Evolutionary conservation across 2,113 vertebrate genomes (phyloP).

Genomic region (Strigops habroptila): DNA sequence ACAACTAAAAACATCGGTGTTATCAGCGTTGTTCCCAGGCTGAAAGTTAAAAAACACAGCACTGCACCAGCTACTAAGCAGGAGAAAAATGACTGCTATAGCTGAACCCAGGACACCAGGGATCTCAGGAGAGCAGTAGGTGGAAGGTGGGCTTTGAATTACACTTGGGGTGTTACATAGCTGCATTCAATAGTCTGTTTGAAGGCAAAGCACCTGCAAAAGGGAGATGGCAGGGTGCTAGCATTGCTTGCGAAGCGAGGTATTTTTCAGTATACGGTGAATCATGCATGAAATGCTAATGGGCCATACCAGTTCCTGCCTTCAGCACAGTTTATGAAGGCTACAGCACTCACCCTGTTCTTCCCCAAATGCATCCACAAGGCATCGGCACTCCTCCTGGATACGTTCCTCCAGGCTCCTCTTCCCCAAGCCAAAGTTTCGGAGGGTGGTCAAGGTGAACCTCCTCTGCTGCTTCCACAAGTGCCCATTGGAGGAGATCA

Average conservation of each 20-base stretch:
- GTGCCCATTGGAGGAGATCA: slow-evolving; percentile 57
- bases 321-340: not conserved
- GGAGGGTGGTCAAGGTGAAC: slow-evolving; percentile 73
- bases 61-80: too few species aligned
- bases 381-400: slow-evolving; percentile 72
- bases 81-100: too few species aligned
- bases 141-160: not conserved
- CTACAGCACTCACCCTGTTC: slow-evolving; percentile 60
- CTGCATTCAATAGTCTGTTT: accelerated
- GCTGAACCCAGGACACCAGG: too few species aligned
- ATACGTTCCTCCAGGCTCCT: slow-evolving; percentile 75
- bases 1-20: too few species aligned
- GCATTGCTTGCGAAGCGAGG: accelerated
- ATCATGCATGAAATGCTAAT: not conserved
- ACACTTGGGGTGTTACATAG: not conserved
- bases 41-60: too few species aligned
- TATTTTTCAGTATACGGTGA: not conserved
- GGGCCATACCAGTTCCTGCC: not conserved
- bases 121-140: not conserved
- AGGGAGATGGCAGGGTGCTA: not conserved
- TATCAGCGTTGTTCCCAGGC: too few species aligned
- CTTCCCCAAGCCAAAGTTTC: slow-evolving; percentile 82
- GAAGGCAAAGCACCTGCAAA: not conserved
- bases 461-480: slow-evolving; percentile 77
- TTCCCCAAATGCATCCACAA: slow-evolving; percentile 62